Evolutionary conservation across 2,888 invertebrate genomes (phyloP).

Genomic region (Chydorus sphaericus): DNA sequence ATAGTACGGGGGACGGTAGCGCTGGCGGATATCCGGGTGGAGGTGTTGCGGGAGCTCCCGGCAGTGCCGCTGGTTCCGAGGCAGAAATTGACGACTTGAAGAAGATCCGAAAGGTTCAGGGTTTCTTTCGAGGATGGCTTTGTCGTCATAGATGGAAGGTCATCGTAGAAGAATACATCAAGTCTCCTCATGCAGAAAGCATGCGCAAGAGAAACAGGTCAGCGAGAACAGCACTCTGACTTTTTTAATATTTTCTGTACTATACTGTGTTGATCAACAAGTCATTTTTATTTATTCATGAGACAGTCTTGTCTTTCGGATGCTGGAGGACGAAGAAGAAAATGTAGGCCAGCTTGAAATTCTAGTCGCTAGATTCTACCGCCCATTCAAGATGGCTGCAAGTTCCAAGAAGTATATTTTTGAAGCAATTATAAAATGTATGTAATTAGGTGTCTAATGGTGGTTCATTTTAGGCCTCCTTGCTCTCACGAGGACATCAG

Average conservation of each 20-base stretch:
- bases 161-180: constrained; percentile 86
- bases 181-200: constrained; percentile 83
- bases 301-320: constrained; percentile 62
- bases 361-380: constrained; percentile 67
- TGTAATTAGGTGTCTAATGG: constrained; percentile 50
- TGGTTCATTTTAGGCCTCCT: constrained; percentile 40
- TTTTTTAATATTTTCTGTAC: neutral
- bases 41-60: constrained; percentile 20
- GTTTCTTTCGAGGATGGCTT: constrained; percentile 85
- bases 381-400: constrained; percentile 86
- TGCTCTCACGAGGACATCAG: constrained; percentile 87
- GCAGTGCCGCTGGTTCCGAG: constrained; percentile 19
- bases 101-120: constrained; percentile 72
- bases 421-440: constrained; percentile 32
- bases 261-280: neutral
- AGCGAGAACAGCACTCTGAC: constrained; percentile 12
- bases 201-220: constrained; percentile 82
- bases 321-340: constrained; percentile 88
- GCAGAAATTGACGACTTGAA: constrained; percentile 54
- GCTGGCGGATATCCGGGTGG: constrained; percentile 14
- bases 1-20: constrained; percentile 17
- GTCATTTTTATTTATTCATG: neutral
- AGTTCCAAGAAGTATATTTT: constrained; percentile 33
- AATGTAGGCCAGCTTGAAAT: constrained; percentile 81
- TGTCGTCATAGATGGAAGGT: constrained; percentile 86